These are phyloP conservation scores for Syrista parreyssii DNA, from an alignment of 2,888 invertebrate genomes.

Conservation along the genomic window DNA sequence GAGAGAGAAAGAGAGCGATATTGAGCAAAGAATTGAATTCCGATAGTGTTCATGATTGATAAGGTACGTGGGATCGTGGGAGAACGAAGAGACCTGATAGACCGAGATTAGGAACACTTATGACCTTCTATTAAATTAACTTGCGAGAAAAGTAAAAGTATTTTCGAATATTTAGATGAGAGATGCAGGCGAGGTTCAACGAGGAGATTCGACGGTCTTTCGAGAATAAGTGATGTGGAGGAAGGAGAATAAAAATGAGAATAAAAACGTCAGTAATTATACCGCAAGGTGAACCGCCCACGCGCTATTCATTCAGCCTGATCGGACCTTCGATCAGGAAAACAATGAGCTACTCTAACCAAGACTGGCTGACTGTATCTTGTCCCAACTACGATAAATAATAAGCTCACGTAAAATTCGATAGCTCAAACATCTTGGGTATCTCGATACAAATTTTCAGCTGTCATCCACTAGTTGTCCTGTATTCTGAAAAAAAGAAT, in stretches of 20 bases:
- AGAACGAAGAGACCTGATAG: not conserved
- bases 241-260: not conserved
- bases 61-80: not conserved
- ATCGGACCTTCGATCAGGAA: not conserved
- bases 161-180: not conserved
- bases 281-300: conserved; percentile 5
- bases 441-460: not conserved
- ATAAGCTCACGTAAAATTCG: not conserved
- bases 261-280: not conserved
- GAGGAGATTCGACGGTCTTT: not conserved
- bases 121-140: too few species aligned
- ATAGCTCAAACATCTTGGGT: not conserved
- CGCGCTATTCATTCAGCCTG: not conserved
- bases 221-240: not conserved
- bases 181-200: not conserved
- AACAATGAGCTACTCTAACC: not conserved
- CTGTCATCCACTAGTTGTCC: not conserved
- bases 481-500: not conserved
- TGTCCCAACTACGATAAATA: not conserved
- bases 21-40: too few species aligned
- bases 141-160: not conserved
- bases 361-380: not conserved
- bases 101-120: not conserved
- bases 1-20: not conserved
- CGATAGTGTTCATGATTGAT: not conserved